These are phyloP conservation scores for Antennarius striatus DNA, from an alignment of 2,113 vertebrate species.

Conservation along the genomic window DNA sequence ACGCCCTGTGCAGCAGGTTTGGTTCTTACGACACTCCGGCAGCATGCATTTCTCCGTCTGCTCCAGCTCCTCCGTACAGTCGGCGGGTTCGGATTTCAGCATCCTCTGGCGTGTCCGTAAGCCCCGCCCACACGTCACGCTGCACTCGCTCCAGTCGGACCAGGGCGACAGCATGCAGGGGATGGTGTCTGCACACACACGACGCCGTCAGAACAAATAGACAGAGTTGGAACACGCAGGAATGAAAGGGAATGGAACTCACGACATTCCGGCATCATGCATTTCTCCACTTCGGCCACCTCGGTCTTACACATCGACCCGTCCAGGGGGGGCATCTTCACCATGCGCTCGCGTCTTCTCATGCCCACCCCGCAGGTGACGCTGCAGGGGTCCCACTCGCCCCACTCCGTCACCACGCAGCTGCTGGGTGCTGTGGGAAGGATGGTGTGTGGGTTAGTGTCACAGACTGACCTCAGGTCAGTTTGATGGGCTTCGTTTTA, in stretches of 20 bases:
- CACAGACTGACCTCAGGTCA: too few species aligned
- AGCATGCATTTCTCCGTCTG: constrained; percentile 95
- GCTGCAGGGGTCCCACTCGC: constrained; percentile 94
- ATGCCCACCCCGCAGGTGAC: constrained; percentile 92
- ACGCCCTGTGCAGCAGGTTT: too few species aligned
- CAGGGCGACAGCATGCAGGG: constrained; percentile 91
- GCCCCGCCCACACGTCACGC: constrained; percentile 91
- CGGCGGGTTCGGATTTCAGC: constrained; percentile 91
- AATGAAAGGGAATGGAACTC: constrained; percentile 41
- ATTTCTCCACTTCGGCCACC: constrained; percentile 90
- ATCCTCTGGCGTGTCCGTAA: constrained; percentile 87
- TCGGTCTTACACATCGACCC: constrained; percentile 91
- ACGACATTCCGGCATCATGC: constrained; percentile 98
- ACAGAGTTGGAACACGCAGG: background rate
- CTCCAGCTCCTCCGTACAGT: constrained; percentile 90
- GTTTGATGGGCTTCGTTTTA: too few species aligned
- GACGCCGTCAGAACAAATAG: background rate
- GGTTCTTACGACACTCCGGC: constrained; percentile 90
- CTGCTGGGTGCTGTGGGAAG: constrained; percentile 84
- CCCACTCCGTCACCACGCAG: constrained; percentile 95
- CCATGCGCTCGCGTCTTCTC: constrained; percentile 89
- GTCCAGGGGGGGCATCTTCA: constrained; percentile 92
- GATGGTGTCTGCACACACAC: constrained; percentile 81
- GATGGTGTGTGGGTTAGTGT: too few species aligned
- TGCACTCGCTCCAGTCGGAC: constrained; percentile 96